Evolutionary conservation across 2,888 invertebrate species (phyloP), one percentile per base, ranked within the genome.

Genomic region (Drosophila pullipes): DNA sequence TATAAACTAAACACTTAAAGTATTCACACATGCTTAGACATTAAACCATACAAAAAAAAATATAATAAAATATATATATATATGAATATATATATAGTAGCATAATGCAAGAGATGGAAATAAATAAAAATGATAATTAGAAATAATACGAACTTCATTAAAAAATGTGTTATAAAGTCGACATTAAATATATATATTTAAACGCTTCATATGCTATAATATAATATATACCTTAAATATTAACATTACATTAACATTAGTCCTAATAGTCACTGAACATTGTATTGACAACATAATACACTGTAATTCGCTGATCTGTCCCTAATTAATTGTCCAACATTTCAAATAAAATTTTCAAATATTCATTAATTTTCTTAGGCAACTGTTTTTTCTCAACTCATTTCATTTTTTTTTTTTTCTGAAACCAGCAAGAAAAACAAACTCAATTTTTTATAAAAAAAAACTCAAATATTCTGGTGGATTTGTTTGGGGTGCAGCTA

Each of bases 151-250:
- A 67, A 69, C 83, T 78, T 85, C 74, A 81, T 83, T 78, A 57
- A 69, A 76, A 71, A 79, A 80, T 74, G 80, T 82, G 82, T 82
- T 84, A 82, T 61, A 76, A 71, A 78, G 68, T 70, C 82, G 63
- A 81, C 84, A 83, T 84, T 74, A 72, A 84, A 79, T 76, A 85
- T 39, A 47, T 74, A 81, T 88, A 85, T 84, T 85, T 86, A 82
- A 85, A 89, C 78, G 89, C 85, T 86, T 86, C 89, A 86, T 89
- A 86, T 76, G 89, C 85, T 85, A 85, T 83, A 76, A 85, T 69
- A 82, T 53, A 71, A 82, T 53, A 71, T 59, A 79, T 67, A 78
- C 53, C 62, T 65, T 50, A 72, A 59, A 74, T 71, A 74, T 66
- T 59, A 68, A 77, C 61, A 66, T 63, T 64, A 73, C 81, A 85